These are phyloP conservation scores for Aphidoletes aphidimyza DNA, from an alignment of 2,888 invertebrate species.

Conservation along the genomic window DNA sequence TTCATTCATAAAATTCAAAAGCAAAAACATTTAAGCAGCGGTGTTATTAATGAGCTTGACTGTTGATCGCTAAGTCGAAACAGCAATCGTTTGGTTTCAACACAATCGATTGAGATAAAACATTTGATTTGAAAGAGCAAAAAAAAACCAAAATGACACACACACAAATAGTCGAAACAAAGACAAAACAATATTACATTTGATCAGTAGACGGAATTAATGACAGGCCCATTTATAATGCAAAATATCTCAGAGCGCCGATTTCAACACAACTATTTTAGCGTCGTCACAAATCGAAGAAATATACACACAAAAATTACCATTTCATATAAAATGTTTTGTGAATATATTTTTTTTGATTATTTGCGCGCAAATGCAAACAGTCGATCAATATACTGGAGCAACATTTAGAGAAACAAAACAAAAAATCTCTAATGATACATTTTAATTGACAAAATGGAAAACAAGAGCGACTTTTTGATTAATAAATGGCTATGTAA, in stretches of 20 bases:
- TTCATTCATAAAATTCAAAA: constrained; percentile 29
- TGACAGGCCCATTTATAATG: constrained; percentile 27
- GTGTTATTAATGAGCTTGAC: constrained; percentile 13
- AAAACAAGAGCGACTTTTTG: neutral
- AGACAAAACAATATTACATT: constrained; percentile 13
- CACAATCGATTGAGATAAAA: constrained; percentile 37
- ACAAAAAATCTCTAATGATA: neutral
- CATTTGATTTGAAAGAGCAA: neutral
- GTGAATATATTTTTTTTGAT: too few species aligned
- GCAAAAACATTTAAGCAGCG: constrained; percentile 28
- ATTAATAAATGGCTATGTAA: neutral
- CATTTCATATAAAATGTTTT: too few species aligned
- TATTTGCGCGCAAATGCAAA: neutral
- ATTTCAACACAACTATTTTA: constrained; percentile 21
- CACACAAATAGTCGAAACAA: neutral
- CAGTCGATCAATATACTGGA: constrained; percentile 1
- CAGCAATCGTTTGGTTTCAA: neutral
- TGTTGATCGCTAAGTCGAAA: neutral
- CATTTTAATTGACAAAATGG: constrained; percentile 24
- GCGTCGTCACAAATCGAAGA: neutral
- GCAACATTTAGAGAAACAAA: neutral
- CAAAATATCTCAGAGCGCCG: constrained; percentile 13
- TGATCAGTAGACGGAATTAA: constrained; percentile 20
- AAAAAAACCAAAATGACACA: neutral
- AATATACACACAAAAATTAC: neutral